These are phyloP conservation scores for Dryobates pubescens DNA, from an alignment of 2,797 vertebrate genomes.

Conservation along the genomic window DNA sequence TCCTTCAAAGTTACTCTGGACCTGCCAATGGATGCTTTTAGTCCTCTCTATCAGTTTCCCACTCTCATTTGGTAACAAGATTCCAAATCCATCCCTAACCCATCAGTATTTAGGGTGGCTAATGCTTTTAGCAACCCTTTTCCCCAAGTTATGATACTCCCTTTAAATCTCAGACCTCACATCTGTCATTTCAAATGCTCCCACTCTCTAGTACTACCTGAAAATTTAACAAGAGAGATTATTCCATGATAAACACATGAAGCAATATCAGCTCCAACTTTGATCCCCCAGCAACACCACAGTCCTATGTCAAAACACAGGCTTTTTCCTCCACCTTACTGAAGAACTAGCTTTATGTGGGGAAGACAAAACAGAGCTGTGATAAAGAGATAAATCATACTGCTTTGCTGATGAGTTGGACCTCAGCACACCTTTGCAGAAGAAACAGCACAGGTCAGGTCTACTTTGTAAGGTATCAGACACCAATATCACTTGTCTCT, in stretches of 20 bases:
- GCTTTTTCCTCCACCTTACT: background rate
- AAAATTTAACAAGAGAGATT: background rate
- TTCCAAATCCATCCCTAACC: background rate
- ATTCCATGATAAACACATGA: background rate
- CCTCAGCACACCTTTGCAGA: background rate
- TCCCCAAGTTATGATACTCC: background rate
- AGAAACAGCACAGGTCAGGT: background rate
- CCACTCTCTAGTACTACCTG: background rate
- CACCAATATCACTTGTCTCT: constrained; percentile 1
- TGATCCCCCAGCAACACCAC: background rate
- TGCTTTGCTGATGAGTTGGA: background rate
- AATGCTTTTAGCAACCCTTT: background rate
- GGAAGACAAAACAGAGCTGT: background rate
- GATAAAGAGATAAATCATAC: background rate
- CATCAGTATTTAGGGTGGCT: background rate
- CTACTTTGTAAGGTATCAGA: background rate
- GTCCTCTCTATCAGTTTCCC: background rate
- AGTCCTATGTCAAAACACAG: background rate
- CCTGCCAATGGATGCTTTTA: background rate
- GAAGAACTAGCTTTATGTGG: background rate
- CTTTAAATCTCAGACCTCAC: background rate
- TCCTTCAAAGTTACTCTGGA: constrained; percentile 43
- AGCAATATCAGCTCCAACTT: background rate
- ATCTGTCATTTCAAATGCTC: background rate
- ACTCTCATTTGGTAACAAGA: background rate